A percentile compares a stretch with the other conserved stretches of the same genome.
Evolutionary conservation across 2,888 invertebrate genomes (phyloP).

Genomic region (Microctonus aethiopoides): DNA sequence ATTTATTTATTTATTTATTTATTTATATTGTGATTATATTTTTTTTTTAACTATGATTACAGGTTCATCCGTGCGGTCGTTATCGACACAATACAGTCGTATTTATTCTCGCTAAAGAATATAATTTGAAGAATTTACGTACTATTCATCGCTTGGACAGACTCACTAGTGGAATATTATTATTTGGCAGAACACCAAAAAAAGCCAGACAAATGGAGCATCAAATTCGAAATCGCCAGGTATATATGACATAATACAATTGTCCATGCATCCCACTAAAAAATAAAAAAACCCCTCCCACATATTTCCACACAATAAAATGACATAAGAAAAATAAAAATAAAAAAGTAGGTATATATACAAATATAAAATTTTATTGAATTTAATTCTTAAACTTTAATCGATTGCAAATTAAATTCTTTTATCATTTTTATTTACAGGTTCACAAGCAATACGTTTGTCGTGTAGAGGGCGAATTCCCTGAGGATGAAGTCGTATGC

Average conservation of each 20-base stretch:
- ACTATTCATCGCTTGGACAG: slow-evolving; percentile 97
- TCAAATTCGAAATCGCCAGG: slow-evolving; percentile 88
- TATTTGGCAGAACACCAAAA: slow-evolving; percentile 93
- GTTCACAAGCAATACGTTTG: slow-evolving; percentile 96
- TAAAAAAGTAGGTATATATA: neutral
- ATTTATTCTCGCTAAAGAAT: slow-evolving; percentile 95
- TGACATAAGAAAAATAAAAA: neutral
- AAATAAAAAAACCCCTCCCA: too few relatives aligned
- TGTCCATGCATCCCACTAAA: too few relatives aligned
- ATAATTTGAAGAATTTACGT: slow-evolving; percentile 91
- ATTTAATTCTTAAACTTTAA: neutral
- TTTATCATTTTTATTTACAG: slow-evolving; percentile 41
- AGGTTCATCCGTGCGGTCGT: slow-evolving; percentile 98
- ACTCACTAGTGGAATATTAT: slow-evolving; percentile 91
- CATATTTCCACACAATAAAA: too few relatives aligned
- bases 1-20: neutral
- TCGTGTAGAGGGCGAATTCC: slow-evolving; percentile 93
- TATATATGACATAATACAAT: too few relatives aligned
- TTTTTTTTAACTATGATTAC: slow-evolving; percentile 47
- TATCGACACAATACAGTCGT: slow-evolving; percentile 98
- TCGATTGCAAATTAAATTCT: neutral
- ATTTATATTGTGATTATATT: slow-evolving; percentile 11
- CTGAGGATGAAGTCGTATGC: slow-evolving; percentile 89
- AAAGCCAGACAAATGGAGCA: slow-evolving; percentile 96
- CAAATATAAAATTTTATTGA: neutral